Evolutionary conservation across 2,888 invertebrate genomes (phyloP), one percentile per base, ranked within the genome.

Genomic region (Nowickia ferox): DNA sequence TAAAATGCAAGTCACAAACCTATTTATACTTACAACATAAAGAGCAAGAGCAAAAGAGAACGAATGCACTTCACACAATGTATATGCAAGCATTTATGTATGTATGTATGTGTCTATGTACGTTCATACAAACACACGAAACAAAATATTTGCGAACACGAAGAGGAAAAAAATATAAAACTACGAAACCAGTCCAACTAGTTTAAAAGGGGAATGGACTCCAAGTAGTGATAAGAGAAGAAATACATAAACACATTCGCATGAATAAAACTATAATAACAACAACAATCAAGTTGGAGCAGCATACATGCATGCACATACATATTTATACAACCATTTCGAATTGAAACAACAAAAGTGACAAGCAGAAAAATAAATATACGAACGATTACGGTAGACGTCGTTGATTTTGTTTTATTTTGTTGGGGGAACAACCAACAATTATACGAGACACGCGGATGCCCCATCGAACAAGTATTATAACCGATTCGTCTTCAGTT

Each of bases 201-300:
- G 84, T 87, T 87, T 86, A 86, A 86, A 87, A 86, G 87, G 87
- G 87, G 87, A 87, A 87, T 87, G 87, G 87, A 87, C 87, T 87
- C 87, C 82, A 86, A 86, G 79, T 86, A 66, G 71, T 80, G 86
- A 86, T 86, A 86, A 86, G 66, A 76, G 65, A 86, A 86, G 61
- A 76, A 59, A 48, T 40, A 77, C 55, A 82, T 69, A 55, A 42
- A 63, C 19, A 72, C 53, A 71, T 15, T 61, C 59, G 51, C 15
- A 51, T 79, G 30, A 42, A 66, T 66, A 74, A 79, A 75, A 72
- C 63, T 71, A 80, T 46, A 59, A 53, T 55, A 61, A 78, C 38
- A 66, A 74, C 57, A 75, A 69, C 75, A 63, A 72, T 76, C 68
- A 71, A 48, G 48, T 66, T 19, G 68, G 69, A 71, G 68, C 79